Evolutionary conservation across 2,888 invertebrate species (phyloP), one percentile per base, ranked within the genome.

Genomic region (Parelbella ahira): DNA sequence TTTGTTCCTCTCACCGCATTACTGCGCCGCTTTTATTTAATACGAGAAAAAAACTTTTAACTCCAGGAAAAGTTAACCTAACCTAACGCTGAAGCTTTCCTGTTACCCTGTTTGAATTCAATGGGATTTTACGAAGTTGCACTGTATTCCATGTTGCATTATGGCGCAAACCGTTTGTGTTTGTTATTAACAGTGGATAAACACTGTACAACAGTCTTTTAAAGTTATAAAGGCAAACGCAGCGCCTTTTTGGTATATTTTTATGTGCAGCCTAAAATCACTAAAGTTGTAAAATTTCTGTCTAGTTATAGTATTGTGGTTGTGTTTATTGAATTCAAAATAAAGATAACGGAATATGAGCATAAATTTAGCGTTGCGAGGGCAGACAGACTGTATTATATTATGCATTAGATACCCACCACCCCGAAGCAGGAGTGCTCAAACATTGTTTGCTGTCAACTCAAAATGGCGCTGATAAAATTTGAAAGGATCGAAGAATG

Each of bases 341-440:
- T n/a, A n/a, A n/a, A n/a, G n/a, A n/a, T n/a, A n/a, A n/a, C n/a
- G n/a, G n/a, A n/a, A n/a, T n/a, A n/a, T n/a, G n/a, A n/a, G n/a
- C n/a, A n/a, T n/a, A n/a, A n/a, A n/a, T n/a, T n/a, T n/a, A n/a
- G n/a, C n/a, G n/a, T n/a, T n/a, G n/a, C n/a, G n/a, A n/a, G n/a
- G n/a, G 53, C 62, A 47, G 56, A 53, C 55, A 56, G 58, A 60
- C 62, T 50, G 47, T 46, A 53, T 57, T 72, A 49, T 60, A 68
- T 69, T 70, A 73, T 74, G 68, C 65, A 74, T 69, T 66, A 65
- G 57, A 63, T 58, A 53, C 53, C 56, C 51, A 60, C 60, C 56
- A 44, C 44, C 41, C 38, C 45, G 32, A 49, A 37, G 41, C 51
- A 49, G 47, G 48, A 50, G 33, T 47, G 45, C 36, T 50, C 42